A percentile compares a stretch with the other conserved stretches of the same genome.
Evolutionary conservation across 2,797 vertebrate genomes (phyloP).

Genomic region (Melanotaenia boesemani): DNA sequence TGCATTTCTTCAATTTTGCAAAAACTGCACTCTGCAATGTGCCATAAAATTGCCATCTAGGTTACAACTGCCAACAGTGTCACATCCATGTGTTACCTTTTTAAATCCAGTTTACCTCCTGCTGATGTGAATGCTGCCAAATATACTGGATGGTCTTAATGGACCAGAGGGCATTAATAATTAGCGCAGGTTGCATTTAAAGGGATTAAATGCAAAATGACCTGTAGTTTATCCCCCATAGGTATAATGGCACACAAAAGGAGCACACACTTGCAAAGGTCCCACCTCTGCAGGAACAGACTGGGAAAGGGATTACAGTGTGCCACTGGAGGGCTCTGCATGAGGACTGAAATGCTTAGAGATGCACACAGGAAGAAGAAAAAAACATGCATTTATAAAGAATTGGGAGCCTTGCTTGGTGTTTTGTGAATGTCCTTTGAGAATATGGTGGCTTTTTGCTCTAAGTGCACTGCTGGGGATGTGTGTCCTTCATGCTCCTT

Average conservation of each 20-base stretch:
- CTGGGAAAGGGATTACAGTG: constrained; percentile 61
- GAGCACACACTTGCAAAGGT: constrained; percentile 57
- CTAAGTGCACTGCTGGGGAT: constrained; percentile 12
- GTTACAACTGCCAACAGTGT: neutral
- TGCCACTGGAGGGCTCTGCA: constrained; percentile 42
- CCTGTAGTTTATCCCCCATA: constrained; percentile 41
- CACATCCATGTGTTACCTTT: constrained; percentile 16
- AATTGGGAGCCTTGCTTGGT: constrained; percentile 36
- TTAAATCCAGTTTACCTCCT: constrained; percentile 21
- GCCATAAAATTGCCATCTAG: neutral
- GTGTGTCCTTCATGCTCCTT: constrained; percentile 8
- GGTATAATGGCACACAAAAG: constrained; percentile 48
- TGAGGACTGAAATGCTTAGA: constrained; percentile 54
- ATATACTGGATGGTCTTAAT: constrained; percentile 48
- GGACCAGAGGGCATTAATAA: constrained; percentile 60
- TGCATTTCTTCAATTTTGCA: too few relatives aligned
- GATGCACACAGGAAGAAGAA: constrained; percentile 57
- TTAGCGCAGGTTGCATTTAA: constrained; percentile 68
- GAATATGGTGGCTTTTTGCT: constrained; percentile 21
- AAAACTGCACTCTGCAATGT: neutral
- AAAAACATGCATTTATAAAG: constrained; percentile 34
- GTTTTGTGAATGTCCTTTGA: constrained; percentile 31
- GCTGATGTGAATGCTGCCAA: constrained; percentile 24
- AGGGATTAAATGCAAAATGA: constrained; percentile 68
- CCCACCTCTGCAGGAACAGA: constrained; percentile 52